Base-by-base conservation (phyloP, 2,888 invertebrate species). In the Acanthococcus lagerstroemiae region DNA sequence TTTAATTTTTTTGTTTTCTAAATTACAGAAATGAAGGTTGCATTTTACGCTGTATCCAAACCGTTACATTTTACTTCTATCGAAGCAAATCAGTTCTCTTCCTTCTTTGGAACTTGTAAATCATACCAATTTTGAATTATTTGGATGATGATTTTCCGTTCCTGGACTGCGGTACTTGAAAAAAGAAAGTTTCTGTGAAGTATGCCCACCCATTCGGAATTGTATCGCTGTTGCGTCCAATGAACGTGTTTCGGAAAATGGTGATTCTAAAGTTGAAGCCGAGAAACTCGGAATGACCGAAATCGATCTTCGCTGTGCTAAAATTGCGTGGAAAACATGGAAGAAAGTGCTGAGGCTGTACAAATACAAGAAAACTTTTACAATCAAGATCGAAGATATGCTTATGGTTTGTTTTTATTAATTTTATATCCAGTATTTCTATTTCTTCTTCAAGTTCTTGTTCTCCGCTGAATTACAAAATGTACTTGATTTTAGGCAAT, bases 111-210 rank as follows among this genome's bases (percentile, higher is more conserved):
- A 37, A 15, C 12, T 1, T n/a, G 3, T 24, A 1, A 21, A 46
- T n/a, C 1, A 45, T 46, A 4, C 44, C 25, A 46, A 52, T 63
- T 3, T 37, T 63, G 44, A 26, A 54, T 24, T 63, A 63, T 25
- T 63, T 44, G n/a, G 63, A 63, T 17, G 37, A 37, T 22, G 63
- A 63, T 24, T 63, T 63, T 24, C 63, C 63, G 2, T 17, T 5
- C 0, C 37, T 63, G 17, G 37, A 37, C 48, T 19, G 4, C 21
- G 15, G 4, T 22, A 22, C 46, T 45, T 7, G 7, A 9, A 45
- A 15, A 45, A 19, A 19, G 19, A 45, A 45, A 45, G 4, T 19
- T 5, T 19, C 17, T 5, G 19, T 17, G 15, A 5, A 19, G 15
- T 9, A 37, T 37, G 7, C 15, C 7, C 37, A 37, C 15, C 46